Base-by-base conservation (phyloP, 2,113 vertebrate genomes). In the Dasyurus viverrinus region DNA sequence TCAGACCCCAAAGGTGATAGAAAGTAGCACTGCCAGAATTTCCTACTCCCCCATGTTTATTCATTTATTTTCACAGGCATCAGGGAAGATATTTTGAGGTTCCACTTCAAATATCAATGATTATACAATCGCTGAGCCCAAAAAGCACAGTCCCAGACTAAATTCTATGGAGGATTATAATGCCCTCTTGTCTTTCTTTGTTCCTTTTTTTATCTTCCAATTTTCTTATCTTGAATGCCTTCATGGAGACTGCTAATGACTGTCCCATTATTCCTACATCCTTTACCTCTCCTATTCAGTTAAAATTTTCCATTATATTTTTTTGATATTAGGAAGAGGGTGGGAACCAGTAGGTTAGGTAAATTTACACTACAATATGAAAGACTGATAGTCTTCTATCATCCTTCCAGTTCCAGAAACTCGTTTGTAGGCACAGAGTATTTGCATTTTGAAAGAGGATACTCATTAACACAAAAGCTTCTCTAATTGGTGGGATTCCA, bases 371-470 rank as follows among this genome's bases (percentile, higher is more conserved):
- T 92, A 25, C 89, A 90, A 23, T 92, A n/a, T 92, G 90, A 95
- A 93, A 57, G 93, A 84, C n/a, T 53, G 25, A 94, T 90, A 90
- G 36, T 42, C 47, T 42, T 26, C 19, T 10, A 19, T 54, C 84
- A 14, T 36, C 54, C 89, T 50, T 95, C 48, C 27, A 89, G 50
- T 84, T 84, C 36, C 16, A 84, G 68, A 5, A 84, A 42, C 76
- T 96, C 30, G 36, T 94, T 94, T 93, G 42, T 94, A 90, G 90
- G 91, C 16, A 42, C 89, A 91, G 23, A 60, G 12, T 42, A 68
- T 93, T 92, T 93, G 92, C 90, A 89, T 48, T 94, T 96, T 95
- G 92, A 95, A 94, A 53, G 92, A 26, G 9, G 25, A 60, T 93
- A 90, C 47, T 90, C 27, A 36, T 68, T 94, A 84, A 57, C 26